These are phyloP conservation scores for Heterotilapia buettikoferi DNA, from an alignment of 2,113 vertebrate genomes.

Conservation along the genomic window DNA sequence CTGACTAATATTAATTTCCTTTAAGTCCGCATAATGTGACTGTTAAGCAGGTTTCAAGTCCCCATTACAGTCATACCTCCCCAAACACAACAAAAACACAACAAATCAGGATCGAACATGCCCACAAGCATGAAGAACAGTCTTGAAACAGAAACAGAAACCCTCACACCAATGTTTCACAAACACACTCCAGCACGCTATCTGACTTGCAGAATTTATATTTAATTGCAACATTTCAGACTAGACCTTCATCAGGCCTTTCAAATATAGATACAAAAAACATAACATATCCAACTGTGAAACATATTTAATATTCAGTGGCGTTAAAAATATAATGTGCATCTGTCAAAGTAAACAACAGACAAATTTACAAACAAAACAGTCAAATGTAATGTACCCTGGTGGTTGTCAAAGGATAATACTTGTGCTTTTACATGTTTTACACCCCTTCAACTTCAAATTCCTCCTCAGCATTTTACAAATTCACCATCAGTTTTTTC, in stretches of 20 bases:
- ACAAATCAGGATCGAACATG: not conserved
- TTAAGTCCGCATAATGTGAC: not conserved
- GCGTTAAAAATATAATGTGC: not conserved
- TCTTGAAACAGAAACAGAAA: not conserved
- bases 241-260: not conserved
- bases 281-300: not conserved
- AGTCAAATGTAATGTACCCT: not conserved
- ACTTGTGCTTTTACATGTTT: not conserved
- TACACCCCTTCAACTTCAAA: not conserved
- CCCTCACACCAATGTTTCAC: not conserved
- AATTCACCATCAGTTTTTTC: not conserved
- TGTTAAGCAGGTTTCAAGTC: not conserved
- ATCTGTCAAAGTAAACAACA: not conserved
- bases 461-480: not conserved
- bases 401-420: not conserved
- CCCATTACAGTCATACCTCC: not conserved
- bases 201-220: not conserved
- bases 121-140: not conserved
- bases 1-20: not conserved
- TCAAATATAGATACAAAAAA: not conserved
- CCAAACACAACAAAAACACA: not conserved
- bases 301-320: constrained; percentile 1
- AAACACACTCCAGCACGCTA: not conserved
- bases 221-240: not conserved
- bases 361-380: not conserved